Conservation (phyloP, 1,140 invertebrate species). For the Zaprionus vittiger region DNA sequence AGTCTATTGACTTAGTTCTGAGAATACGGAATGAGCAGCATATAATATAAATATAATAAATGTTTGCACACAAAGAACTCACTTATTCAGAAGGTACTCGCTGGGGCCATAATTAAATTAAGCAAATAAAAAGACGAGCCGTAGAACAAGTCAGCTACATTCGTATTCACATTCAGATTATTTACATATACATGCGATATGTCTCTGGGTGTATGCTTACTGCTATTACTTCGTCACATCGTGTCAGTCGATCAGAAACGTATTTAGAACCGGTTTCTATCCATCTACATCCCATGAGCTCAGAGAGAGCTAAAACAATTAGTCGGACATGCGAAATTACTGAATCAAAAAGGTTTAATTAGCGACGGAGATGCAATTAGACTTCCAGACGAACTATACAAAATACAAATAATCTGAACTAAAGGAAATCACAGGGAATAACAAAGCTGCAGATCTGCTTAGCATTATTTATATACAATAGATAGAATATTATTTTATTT, state of each 20-base stretch:
- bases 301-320: constrained; percentile 28
- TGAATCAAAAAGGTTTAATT: constrained; percentile 49
- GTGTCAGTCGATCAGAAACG: constrained; percentile 45
- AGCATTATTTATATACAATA: background rate
- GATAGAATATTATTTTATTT: background rate
- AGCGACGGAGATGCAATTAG: constrained; percentile 46
- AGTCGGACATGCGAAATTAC: constrained; percentile 35
- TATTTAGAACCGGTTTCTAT: constrained; percentile 64
- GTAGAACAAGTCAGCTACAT: constrained; percentile 11
- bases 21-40: background rate
- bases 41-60: background rate
- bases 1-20: background rate
- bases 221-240: constrained; percentile 10
- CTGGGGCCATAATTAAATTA: background rate
- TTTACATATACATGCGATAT: constrained; percentile 8
- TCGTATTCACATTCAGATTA: constrained; percentile 21
- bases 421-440: background rate
- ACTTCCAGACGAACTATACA: constrained; percentile 21
- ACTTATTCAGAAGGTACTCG: constrained; percentile 3
- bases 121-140: constrained; percentile 27
- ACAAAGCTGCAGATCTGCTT: background rate
- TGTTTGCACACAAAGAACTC: constrained; percentile 13
- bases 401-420: constrained; percentile 5
- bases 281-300: constrained; percentile 8
- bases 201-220: constrained; percentile 10